A percentile compares a stretch with the other conserved stretches of the same genome.
Conservation (phyloP, 2,888 invertebrate species). For the Nephrotoma appendiculata region DNA sequence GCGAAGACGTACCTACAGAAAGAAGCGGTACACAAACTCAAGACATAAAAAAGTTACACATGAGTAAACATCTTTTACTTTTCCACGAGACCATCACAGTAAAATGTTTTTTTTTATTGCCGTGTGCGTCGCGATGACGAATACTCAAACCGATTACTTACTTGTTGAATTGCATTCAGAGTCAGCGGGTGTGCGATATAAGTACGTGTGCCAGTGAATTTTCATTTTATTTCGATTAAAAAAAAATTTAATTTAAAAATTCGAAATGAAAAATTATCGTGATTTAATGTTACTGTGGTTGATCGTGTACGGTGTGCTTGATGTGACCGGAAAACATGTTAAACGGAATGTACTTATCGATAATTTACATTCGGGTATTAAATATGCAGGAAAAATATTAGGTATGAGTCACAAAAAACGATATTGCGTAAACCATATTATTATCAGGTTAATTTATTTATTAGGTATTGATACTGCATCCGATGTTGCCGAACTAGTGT, state of each 20-base stretch:
- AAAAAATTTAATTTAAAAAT: neutral
- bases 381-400: conserved; percentile 29
- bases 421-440: neutral
- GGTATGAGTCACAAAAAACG: conserved; percentile 14
- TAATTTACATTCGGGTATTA: conserved; percentile 26
- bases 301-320: neutral
- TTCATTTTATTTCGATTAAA: neutral
- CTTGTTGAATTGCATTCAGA: neutral
- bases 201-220: neutral
- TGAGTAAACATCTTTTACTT: neutral
- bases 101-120: neutral
- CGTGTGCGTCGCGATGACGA: neutral
- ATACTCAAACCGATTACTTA: neutral
- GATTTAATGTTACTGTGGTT: neutral
- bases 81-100: neutral
- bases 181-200: neutral
- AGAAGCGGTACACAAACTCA: neutral
- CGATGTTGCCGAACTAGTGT: conserved; percentile 46
- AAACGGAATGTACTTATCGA: conserved; percentile 20
- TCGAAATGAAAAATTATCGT: neutral
- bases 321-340: neutral
- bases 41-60: neutral
- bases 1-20: neutral
- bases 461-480: conserved; percentile 34
- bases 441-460: neutral